Base-by-base conservation (phyloP, 1,140 invertebrate genomes). In the Macrocentrus cingulum region DNA sequence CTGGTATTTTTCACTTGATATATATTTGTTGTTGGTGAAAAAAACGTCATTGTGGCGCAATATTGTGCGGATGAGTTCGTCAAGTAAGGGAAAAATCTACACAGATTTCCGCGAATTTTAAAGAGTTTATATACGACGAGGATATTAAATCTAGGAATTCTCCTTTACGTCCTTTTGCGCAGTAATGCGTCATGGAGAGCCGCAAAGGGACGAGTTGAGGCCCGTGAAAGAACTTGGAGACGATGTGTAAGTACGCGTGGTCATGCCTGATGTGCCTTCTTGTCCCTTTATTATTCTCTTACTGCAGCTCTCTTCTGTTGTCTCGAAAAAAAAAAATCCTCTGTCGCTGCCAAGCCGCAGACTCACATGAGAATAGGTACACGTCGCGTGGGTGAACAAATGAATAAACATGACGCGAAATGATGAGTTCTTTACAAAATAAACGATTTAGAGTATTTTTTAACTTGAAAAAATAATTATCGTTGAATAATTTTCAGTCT, bases 181-280 rank as follows among this genome's bases (percentile, higher is more conserved):
- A 15, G 16, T 45, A 39, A 36, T 13, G 23, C 48, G 54, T 34
- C 41, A 36, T 34, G 46, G 49, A 8, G 44, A 48, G 61, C 29
- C 48, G 51, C 25, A n/a, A n/a, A n/a, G 18, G 39, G 5, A 23
- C 18, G 18, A 60, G 52, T 41, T 34, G 59, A 48, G 46, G 37
- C 8, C 22, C 36, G 22, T 49, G 65, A 69, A 71, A 71, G 57
- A 62, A 56, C 45, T 32, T 61, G 59, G 61, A 65, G 64, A 68
- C 74, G 69, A 69, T 72, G 62, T 67, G 76, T 75, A 68, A 70
- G 64, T 52, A 74, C 64, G 68, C 72, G 74, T 76, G 72, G 75
- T 60, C 60, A 7, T 51, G 69, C 69, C 73, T 66, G 56, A 60
- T 62, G 54, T 61, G 61, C 45, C 55, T 67, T 60, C 2, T 46